Base-by-base conservation (phyloP, 2,888 invertebrate genomes). In the Oscheius sp. region DNA sequence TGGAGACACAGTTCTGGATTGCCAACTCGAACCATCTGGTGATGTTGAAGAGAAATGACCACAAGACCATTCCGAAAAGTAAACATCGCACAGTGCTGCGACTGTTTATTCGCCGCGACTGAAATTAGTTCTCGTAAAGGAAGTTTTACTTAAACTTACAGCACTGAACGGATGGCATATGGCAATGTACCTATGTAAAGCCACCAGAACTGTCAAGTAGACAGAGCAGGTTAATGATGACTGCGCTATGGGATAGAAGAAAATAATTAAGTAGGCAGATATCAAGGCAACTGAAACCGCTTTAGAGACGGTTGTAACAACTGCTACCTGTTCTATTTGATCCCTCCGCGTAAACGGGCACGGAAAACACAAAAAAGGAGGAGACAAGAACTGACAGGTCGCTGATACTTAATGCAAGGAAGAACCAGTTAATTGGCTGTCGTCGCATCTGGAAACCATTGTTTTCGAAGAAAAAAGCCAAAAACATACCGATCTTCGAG, bases 351-450 rank as follows among this genome's bases (percentile, higher is more conserved):
- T 85, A 84, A 10, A 84, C 84, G 10, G 86, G 86, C 35, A 85
- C 78, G 11, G 84, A 84, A 58, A 86, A 85, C 13, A 86, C 85
- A 72, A 86, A 84, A 74, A 85, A 85, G 3, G 85, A 85, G 9
- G 85, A 79, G 73, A 85, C 71, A 2, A 86, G 78, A 29, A 85
- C 85, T 32, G 76, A 74, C 5, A 85, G 72, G 75, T 86, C 86
- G 13, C 80, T 80, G 48, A 83, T 68, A 32, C 84, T 79, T 1
- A 86, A 76, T 1, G 79, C 80, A 9, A 84, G 70, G 59, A 86
- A 82, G 76, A 86, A 86, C 84, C 84, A 84, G 68, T 86, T 86
- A 10, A 86, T 85, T 10, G 84, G 82, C 47, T 85, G 85, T 57
- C 70, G 74, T 11, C 86, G 79, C 86, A 86, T 86, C 86, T 85